Conservation (phyloP, 1,140 invertebrate genomes). For the Callitettix versicolor region DNA sequence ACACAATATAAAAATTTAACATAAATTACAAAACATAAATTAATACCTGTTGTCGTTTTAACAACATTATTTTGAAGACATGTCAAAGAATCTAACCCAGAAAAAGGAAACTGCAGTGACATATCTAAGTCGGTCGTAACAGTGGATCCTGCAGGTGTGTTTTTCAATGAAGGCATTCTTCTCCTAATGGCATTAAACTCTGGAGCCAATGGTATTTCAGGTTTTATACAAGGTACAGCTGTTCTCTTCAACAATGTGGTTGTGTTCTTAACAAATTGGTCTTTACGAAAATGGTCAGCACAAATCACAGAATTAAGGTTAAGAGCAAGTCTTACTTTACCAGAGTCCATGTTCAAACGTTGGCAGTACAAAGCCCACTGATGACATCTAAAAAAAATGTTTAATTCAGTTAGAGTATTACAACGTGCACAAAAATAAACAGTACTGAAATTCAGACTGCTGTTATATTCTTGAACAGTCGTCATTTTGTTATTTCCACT, state of each 20-base stretch:
- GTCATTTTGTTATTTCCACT: neutral
- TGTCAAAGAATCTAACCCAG: too few relatives aligned
- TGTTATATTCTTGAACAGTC: neutral
- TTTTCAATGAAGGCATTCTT: too few relatives aligned
- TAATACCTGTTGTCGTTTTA: too few relatives aligned
- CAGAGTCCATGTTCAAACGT: conserved; percentile 10
- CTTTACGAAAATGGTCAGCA: conserved; percentile 23
- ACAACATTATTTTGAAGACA: too few relatives aligned
- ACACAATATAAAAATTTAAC: too few relatives aligned
- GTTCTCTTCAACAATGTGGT: conserved; percentile 22
- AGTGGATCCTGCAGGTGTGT: too few relatives aligned
- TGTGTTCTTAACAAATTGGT: conserved; percentile 26
- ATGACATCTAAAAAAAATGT: conserved; percentile 22
- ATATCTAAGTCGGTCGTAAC: too few relatives aligned
- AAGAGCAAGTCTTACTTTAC: conserved; percentile 15
- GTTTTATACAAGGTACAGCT: conserved; percentile 24
- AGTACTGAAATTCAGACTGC: neutral
- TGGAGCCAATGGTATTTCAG: conserved; percentile 6
- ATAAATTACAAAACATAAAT: too few relatives aligned
- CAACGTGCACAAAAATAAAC: neutral
- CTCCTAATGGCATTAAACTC: too few relatives aligned
- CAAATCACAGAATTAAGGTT: conserved; percentile 19
- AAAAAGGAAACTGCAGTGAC: too few relatives aligned
- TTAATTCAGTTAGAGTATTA: neutral
- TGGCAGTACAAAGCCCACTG: conserved; percentile 26